Base-by-base conservation (phyloP, 2,797 vertebrate species). In the Onychomys leucogaster region DNA sequence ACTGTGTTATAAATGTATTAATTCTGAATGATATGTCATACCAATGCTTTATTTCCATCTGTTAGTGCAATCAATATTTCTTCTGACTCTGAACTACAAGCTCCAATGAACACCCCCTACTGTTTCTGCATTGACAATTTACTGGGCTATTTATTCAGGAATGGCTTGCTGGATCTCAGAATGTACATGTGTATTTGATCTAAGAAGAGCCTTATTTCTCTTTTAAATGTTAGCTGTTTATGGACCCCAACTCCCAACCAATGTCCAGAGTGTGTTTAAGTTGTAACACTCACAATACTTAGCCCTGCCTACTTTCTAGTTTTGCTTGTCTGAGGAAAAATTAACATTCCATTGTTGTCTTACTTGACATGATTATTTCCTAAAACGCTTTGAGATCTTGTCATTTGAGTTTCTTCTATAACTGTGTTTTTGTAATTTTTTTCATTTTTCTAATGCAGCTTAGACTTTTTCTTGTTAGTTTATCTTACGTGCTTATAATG, bases 381-480 rank as follows among this genome's bases (percentile, higher is more conserved):
- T 71, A 93, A 43, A 34, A n/a, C 69, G 11, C 85, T 76, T n/a
- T 59, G 84, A 89, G 92, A 83, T 90, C 41, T 67, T 77, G 37
- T 27, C 77, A 37, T 75, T 75, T 67, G 2, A 6, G 23, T 75
- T 89, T 91, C 46, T 85, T 91, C 61, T 46, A 3, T 57, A 69
- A 55, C 43, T 96, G 12, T 21, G 34, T 49, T 37, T 81, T 92
- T 92, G 14, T 32, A 61, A 86, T 75, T 41, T 37, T 90, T 92
- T 57, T 37, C n/a, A 13, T 78, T 59, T 94, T 77, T 77, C 34
- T 59, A 57, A 87, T 27, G 61, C 27, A 78, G 32, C 88, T 82
- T 90, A 87, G 37, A 29, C 14, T 41, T 90, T 94, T 81, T 55
- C 29, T 81, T 90, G 16, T 65, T 65, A 65, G n/a, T 76, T 93